phyloP scores from a whole-genome alignment of 2,797 vertebrate species.

The Phoebastria nigripes region DNA sequence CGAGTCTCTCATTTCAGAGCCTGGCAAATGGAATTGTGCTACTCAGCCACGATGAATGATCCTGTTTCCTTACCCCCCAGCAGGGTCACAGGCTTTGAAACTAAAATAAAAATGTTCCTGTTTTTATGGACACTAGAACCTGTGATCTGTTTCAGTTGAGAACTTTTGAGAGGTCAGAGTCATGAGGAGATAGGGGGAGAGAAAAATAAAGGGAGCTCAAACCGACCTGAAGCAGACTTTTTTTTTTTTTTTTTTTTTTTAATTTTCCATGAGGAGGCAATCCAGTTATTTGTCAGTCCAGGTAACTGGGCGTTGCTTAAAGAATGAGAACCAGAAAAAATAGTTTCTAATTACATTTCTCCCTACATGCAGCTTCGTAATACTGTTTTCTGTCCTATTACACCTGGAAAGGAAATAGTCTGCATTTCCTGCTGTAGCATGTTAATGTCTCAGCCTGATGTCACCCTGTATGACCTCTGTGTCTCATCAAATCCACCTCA shows the following conservation, averaged over 20 bases:
- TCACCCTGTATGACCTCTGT: not conserved
- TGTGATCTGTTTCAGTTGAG: slow-evolving; percentile 80
- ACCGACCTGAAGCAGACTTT: not conserved
- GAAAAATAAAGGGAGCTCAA: not conserved
- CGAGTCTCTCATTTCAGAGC: slow-evolving; percentile 80
- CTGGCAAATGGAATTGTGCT: slow-evolving; percentile 82
- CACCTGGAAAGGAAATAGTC: not conserved
- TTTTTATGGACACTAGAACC: slow-evolving; percentile 76
- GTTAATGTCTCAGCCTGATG: not conserved
- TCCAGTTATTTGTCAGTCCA: not conserved
- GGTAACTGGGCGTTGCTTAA: not conserved
- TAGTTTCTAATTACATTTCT: not conserved
- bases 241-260: slow-evolving; percentile 67
- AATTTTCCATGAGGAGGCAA: slow-evolving; percentile 60
- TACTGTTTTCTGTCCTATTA: not conserved
- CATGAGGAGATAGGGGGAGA: not conserved
- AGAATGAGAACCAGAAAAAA: not conserved
- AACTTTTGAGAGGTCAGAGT: not conserved
- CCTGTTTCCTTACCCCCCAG: slow-evolving; percentile 45
- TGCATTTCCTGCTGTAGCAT: not conserved
- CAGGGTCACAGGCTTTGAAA: slow-evolving; percentile 80
- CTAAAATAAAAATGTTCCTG: slow-evolving; percentile 82
- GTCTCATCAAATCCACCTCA: not conserved
- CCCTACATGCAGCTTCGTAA: not conserved
- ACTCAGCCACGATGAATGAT: slow-evolving; percentile 79